These are phyloP conservation scores for Trematomus loennbergii DNA, from an alignment of 2,113 vertebrate species.

Conservation along the genomic window DNA sequence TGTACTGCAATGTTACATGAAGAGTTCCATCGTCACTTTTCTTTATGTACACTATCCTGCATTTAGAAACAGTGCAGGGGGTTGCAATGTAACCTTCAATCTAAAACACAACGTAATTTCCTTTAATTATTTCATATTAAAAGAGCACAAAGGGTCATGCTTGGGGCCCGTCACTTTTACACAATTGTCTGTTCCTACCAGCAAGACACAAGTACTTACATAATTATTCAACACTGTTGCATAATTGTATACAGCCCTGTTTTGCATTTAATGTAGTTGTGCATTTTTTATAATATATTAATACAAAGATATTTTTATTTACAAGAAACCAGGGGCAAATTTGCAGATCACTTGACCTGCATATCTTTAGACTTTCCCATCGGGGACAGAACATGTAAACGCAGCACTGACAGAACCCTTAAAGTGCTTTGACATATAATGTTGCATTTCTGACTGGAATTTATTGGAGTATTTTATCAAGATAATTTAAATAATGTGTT, in stretches of 20 bases:
- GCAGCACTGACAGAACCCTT: too few species aligned
- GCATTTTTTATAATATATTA: neutral
- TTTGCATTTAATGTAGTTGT: neutral
- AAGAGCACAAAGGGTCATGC: too few species aligned
- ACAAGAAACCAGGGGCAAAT: neutral
- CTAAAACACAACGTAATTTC: too few species aligned
- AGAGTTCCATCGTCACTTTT: too few species aligned
- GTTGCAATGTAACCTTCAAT: too few species aligned
- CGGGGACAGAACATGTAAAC: constrained; percentile 5
- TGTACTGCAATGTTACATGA: neutral
- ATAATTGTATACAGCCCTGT: neutral
- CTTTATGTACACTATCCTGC: neutral
- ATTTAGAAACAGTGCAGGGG: neutral
- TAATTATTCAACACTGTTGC: neutral
- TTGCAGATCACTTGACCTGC: neutral
- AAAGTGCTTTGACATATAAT: neutral
- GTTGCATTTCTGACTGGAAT: neutral
- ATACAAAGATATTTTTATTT: neutral
- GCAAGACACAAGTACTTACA: too few species aligned
- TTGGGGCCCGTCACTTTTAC: too few species aligned
- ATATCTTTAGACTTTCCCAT: neutral
- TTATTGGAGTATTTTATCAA: neutral
- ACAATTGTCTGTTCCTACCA: too few species aligned
- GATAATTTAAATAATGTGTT: neutral
- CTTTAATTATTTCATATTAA: too few species aligned